phyloP scores from a whole-genome alignment of 2,797 vertebrate genomes.

The Liasis olivaceus region DNA sequence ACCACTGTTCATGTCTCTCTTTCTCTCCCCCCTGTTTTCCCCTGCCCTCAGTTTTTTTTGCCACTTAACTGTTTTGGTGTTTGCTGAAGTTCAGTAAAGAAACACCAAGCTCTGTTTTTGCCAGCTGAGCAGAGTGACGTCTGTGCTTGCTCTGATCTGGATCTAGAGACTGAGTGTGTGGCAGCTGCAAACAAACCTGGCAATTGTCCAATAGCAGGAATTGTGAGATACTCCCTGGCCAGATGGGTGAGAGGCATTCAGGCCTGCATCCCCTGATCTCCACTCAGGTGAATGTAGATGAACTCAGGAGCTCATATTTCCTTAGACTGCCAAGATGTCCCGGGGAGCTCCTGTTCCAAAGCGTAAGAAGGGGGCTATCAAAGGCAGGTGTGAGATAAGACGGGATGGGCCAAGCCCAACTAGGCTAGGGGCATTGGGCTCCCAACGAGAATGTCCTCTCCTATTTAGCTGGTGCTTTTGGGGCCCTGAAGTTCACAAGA shows the following conservation, averaged over 20 bases:
- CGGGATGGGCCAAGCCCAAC: no score
- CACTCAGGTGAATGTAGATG: neutral
- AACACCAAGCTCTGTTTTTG: neutral
- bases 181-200: neutral
- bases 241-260: neutral
- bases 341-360: no score
- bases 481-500: no score
- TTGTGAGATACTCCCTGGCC: neutral
- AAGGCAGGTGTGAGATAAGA: no score
- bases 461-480: no score
- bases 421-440: no score
- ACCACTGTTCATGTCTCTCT: neutral
- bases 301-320: neutral
- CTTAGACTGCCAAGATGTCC: no score
- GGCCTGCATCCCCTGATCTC: neutral
- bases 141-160: neutral
- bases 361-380: no score
- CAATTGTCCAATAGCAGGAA: neutral
- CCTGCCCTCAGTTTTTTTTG: neutral
- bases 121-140: neutral
- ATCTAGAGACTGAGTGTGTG: neutral
- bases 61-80: neutral
- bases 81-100: neutral
- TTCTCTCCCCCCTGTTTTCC: neutral
- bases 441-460: no score